Percentiles rank a stretch among this genome's conserved stretches.
Conservation (phyloP, 2,888 invertebrate species). For the Cryptocephalus primarius region DNA sequence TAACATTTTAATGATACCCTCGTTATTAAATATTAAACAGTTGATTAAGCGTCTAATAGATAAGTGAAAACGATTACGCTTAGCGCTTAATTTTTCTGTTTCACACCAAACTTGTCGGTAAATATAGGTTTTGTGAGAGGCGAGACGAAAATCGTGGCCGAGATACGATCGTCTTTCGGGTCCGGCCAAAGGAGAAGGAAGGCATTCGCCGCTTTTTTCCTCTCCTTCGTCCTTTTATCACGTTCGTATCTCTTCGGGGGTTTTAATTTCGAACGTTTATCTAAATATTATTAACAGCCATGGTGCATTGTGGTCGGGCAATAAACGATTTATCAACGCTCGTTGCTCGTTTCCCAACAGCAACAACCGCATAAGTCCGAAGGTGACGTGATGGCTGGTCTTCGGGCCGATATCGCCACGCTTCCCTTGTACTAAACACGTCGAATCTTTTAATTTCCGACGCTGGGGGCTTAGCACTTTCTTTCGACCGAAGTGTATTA, state of each 20-base stretch:
- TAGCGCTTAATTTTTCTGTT: slow-evolving; percentile 24
- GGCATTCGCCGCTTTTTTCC: background rate
- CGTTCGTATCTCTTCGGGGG: slow-evolving; percentile 8
- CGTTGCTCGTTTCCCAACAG: background rate
- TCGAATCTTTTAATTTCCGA: too few relatives aligned
- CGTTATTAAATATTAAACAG: slow-evolving; percentile 18
- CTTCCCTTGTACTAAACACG: too few relatives aligned
- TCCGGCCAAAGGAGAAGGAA: slow-evolving; percentile 3
- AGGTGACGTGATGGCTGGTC: background rate
- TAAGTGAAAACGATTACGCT: slow-evolving; percentile 20
- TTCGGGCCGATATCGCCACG: too few relatives aligned
- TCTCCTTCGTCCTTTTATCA: slow-evolving; percentile 6
- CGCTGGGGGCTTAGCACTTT: too few relatives aligned
- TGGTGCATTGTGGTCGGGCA: background rate
- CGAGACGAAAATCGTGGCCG: slow-evolving; percentile 23
- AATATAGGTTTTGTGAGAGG: slow-evolving; percentile 24
- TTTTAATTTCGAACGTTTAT: slow-evolving; percentile 15
- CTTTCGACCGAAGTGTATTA: too few relatives aligned
- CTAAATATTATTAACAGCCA: slow-evolving; percentile 6
- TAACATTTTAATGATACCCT: slow-evolving; percentile 17
- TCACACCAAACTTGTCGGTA: slow-evolving; percentile 24
- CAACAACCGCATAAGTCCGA: background rate
- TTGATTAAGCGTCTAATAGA: slow-evolving; percentile 15
- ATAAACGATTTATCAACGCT: background rate
- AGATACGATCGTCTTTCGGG: slow-evolving; percentile 22